Evolutionary conservation across 2,113 vertebrate genomes (phyloP), one percentile per base, ranked within the genome.

Genomic region (Nothoprocta pentlandii): DNA sequence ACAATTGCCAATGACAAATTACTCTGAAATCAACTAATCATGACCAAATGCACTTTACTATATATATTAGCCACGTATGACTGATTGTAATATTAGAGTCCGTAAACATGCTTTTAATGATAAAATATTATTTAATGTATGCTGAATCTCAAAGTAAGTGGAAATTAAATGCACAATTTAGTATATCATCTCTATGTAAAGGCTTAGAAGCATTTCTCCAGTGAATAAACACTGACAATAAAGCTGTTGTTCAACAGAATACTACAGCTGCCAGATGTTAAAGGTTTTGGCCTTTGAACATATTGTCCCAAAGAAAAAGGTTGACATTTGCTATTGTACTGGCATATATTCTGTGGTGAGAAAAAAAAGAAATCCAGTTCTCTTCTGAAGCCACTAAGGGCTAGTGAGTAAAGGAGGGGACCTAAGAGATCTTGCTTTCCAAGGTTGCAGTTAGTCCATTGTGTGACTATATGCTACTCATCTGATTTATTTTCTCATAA

Each of bases 81-180:
- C 95, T 97, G 94, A 93, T 66, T 87, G 94, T 97, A 96, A 96
- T 96, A 95, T 95, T 94, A 91, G 95, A 97, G 91, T 92, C 94
- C 95, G 97, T 97, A 98, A 98, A 98, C 97, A 97, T n/a, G 96
- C 92, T 97, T 98, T 98, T 98, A 98, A 97, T 97, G 96, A 97
- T 94, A 92, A 95, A 94, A 97, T 97, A 87, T 88, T 96, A 96
- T 97, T 97, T 98, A 98, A 97, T 95, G 95, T 93, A 95, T 80
- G 82, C 93, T 0, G 15, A 96, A 95, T 94, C 90, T 94, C 95
- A 78, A 92, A 96, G 95, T 97, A 97, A 97, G 93, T 92, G 90
- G 96, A 95, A 98, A 97, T 98, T 97, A 97, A 97, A 97, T 95
- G 97, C 95, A 94, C 97, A 53, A 84, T 97, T 98, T 97, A 97